A percentile compares a stretch with the other conserved stretches of the same genome.
Conservation (phyloP, 1,140 invertebrate species). For the Pseudomyrmex concolor region DNA sequence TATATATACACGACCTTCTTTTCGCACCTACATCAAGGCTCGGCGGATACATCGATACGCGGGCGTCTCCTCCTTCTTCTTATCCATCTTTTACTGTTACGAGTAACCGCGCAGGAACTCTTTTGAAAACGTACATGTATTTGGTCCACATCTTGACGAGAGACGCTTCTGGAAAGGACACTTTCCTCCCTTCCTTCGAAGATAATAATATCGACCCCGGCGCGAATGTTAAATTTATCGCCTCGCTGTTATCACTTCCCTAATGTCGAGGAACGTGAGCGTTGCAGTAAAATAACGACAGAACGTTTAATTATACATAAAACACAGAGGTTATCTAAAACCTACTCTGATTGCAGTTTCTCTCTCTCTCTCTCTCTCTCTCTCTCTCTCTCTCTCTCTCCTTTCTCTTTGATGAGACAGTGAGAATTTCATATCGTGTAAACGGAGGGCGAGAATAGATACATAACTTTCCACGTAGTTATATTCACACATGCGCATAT, state of each 20-base stretch:
- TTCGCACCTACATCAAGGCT: slow-evolving; percentile 67
- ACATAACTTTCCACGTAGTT: slow-evolving; percentile 58
- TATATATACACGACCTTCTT: slow-evolving; percentile 74
- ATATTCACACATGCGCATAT: slow-evolving; percentile 8
- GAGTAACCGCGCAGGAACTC: slow-evolving; percentile 45
- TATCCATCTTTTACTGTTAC: slow-evolving; percentile 25
- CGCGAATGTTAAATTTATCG: slow-evolving; percentile 24
- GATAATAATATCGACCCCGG: slow-evolving; percentile 60
- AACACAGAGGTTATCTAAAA: slow-evolving; percentile 12
- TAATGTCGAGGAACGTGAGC: neutral
- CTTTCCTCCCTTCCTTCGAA: slow-evolving; percentile 64
- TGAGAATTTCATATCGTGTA: slow-evolving; percentile 61
- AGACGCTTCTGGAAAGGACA: slow-evolving; percentile 75
- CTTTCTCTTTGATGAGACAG: neutral
- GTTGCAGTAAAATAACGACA: neutral
- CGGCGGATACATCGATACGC: slow-evolving; percentile 67
- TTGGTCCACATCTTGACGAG: slow-evolving; percentile 74
- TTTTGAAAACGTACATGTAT: slow-evolving; percentile 70
- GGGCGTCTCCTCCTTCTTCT: slow-evolving; percentile 20
- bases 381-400: neutral
- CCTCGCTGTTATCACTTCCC: slow-evolving; percentile 14
- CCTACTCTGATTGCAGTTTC: neutral
- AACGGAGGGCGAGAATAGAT: slow-evolving; percentile 23
- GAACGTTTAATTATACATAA: neutral
- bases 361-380: neutral